Conservation (phyloP, 2,888 invertebrate genomes). For the Clitarchus hookeri region DNA sequence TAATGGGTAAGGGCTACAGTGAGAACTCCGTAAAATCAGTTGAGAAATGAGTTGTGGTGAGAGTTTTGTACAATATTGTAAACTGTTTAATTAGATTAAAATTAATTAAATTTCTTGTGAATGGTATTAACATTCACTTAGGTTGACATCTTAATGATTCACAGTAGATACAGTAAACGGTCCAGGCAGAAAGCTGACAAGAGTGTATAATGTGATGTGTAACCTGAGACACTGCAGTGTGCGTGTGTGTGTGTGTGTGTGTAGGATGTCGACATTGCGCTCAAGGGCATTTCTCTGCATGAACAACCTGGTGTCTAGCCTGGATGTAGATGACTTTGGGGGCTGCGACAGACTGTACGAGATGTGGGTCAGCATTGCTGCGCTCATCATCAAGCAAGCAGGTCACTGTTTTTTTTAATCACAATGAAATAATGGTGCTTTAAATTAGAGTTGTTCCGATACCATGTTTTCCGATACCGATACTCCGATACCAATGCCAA, state of each 20-base stretch:
- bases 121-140: too few species aligned
- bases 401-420: neutral
- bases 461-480: too few species aligned
- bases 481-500: too few species aligned
- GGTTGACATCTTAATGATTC: too few species aligned
- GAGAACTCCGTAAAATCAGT: too few species aligned
- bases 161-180: neutral
- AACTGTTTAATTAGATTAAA: too few species aligned
- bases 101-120: too few species aligned
- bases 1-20: too few species aligned
- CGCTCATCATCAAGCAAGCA: conserved; percentile 64
- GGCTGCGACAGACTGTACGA: conserved; percentile 56
- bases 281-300: conserved; percentile 69
- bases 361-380: conserved; percentile 69
- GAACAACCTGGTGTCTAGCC: conserved; percentile 68
- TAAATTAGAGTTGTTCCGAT: too few species aligned
- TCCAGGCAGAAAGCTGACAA: neutral
- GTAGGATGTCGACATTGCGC: conserved; percentile 57
- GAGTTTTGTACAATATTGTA: too few species aligned
- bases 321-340: conserved; percentile 67
- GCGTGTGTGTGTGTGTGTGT: conserved; percentile 21
- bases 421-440: too few species aligned
- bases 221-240: neutral
- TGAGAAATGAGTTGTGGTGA: too few species aligned
- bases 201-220: neutral